These are phyloP conservation scores for Zelleria hepariella DNA, from an alignment of 2,888 invertebrate species.

Conservation along the genomic window DNA sequence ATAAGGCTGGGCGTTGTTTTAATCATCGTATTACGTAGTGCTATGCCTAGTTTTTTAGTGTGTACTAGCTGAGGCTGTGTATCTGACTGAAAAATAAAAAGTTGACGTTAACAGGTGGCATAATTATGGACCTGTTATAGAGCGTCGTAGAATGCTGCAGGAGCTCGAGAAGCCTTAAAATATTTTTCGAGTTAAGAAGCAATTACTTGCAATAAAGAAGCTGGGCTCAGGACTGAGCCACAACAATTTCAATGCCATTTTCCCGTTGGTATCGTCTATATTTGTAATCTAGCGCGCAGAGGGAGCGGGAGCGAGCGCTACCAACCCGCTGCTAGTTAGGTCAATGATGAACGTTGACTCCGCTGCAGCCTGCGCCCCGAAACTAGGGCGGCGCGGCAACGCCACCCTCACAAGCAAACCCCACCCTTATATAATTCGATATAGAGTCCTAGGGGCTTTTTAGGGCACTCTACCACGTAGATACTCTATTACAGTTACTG, in stretches of 20 bases:
- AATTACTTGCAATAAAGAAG: neutral
- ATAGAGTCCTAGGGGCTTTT: neutral
- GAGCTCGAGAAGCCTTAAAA: too few species aligned
- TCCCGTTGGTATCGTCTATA: constrained; percentile 36
- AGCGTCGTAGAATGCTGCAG: too few species aligned
- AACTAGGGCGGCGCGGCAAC: constrained; percentile 45
- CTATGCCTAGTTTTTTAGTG: too few species aligned
- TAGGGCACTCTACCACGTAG: neutral
- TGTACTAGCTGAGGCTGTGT: too few species aligned
- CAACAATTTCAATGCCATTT: constrained; percentile 50
- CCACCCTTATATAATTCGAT: neutral
- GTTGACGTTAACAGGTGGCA: too few species aligned
- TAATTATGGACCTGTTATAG: too few species aligned
- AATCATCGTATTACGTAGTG: too few species aligned
- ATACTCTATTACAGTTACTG: neutral
- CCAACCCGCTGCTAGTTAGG: constrained; percentile 40
- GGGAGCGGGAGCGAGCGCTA: constrained; percentile 17
- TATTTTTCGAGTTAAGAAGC: neutral
- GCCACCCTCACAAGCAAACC: neutral
- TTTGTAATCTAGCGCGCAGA: constrained; percentile 31
- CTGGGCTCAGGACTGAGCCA: neutral
- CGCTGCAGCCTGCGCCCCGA: constrained; percentile 44
- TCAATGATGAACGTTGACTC: constrained; percentile 25
- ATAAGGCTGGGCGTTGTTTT: too few species aligned
- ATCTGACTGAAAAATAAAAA: too few species aligned